phyloP scores from a whole-genome alignment of 1,140 invertebrate species.

The Diorhabda carinulata region DNA sequence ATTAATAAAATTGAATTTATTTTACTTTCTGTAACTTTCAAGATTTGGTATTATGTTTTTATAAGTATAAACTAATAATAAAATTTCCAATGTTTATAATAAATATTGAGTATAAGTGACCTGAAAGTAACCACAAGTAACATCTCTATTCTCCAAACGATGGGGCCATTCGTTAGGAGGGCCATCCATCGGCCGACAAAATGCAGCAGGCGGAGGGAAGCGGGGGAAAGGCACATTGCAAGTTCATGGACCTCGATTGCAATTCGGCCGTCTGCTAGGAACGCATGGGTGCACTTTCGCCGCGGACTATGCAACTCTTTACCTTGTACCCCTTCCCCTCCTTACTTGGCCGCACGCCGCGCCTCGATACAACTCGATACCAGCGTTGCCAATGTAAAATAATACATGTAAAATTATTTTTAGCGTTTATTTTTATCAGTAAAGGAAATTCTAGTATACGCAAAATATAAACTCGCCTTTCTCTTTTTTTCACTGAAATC shows the following conservation, averaged over 20 bases:
- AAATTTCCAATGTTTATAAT: too few species aligned
- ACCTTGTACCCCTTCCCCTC: constrained; percentile 24
- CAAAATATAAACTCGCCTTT: too few species aligned
- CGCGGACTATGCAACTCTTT: constrained; percentile 42
- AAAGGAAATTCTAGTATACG: too few species aligned
- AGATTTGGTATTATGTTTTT: too few species aligned
- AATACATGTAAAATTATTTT: too few species aligned
- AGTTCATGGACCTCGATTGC: constrained; percentile 44
- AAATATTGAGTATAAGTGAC: not conserved
- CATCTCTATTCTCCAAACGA: constrained; percentile 21
- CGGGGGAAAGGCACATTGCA: constrained; percentile 16
- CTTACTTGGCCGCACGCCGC: not conserved
- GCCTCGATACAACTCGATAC: not conserved
- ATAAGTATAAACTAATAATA: too few species aligned
- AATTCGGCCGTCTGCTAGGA: constrained; percentile 48
- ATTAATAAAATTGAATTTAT: too few species aligned
- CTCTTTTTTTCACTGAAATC: too few species aligned
- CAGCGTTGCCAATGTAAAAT: not conserved
- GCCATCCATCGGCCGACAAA: constrained; percentile 11
- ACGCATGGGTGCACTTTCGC: constrained; percentile 47
- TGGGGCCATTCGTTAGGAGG: constrained; percentile 28
- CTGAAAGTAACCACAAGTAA: constrained; percentile 12
- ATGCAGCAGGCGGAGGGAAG: constrained; percentile 8
- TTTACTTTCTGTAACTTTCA: too few species aligned
- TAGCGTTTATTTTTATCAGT: too few species aligned